phyloP scores from a whole-genome alignment of 2,888 invertebrate species.

The Colletes collaris region DNA sequence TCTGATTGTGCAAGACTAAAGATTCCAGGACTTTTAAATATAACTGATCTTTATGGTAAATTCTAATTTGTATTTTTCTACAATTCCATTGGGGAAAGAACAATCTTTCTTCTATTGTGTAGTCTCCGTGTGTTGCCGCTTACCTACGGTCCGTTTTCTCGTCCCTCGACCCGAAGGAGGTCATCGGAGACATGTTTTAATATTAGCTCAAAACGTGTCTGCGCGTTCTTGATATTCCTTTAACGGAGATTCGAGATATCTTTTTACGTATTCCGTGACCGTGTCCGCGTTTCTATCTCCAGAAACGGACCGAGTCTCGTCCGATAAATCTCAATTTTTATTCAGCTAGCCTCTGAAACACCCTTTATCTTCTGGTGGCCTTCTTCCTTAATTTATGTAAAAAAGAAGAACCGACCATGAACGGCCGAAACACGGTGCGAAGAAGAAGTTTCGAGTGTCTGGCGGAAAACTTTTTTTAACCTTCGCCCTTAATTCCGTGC shows the following conservation, averaged over 20 bases:
- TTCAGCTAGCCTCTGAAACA: constrained; percentile 37
- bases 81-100: too few relatives aligned
- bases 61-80: too few relatives aligned
- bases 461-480: constrained; percentile 37
- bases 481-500: constrained; percentile 35
- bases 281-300: constrained; percentile 12
- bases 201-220: constrained; percentile 13
- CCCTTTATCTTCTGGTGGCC: constrained; percentile 30
- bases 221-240: not conserved
- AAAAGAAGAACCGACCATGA: not conserved
- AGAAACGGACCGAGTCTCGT: constrained; percentile 8
- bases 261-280: constrained; percentile 13
- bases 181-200: constrained; percentile 9
- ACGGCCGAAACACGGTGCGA: not conserved
- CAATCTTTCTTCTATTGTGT: too few relatives aligned
- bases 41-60: too few relatives aligned
- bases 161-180: not conserved
- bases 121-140: too few relatives aligned
- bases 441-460: constrained; percentile 25
- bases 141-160: too few relatives aligned
- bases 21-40: too few relatives aligned
- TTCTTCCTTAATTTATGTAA: constrained; percentile 36
- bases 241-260: not conserved
- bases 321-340: constrained; percentile 54
- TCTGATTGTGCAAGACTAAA: too few relatives aligned